Evolutionary conservation across 2,888 invertebrate genomes (phyloP).

Genomic region (Philonicus albiceps): DNA sequence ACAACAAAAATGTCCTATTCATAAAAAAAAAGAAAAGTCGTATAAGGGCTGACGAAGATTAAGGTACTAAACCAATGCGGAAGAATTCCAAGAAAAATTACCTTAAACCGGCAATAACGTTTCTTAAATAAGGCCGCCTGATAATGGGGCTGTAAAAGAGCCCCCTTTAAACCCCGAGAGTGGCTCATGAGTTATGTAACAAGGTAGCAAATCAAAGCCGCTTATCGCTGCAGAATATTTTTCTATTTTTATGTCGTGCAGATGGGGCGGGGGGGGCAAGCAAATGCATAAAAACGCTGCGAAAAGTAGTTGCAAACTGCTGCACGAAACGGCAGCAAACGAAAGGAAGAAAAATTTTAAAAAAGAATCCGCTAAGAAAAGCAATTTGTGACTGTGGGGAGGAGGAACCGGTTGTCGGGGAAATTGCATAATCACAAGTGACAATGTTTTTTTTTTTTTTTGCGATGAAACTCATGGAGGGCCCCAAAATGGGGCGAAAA

Average conservation of each 20-base stretch:
- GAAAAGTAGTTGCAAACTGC: background rate
- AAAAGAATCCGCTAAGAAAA: background rate
- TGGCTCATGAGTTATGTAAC: background rate
- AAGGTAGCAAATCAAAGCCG: background rate
- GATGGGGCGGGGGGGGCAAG: too few species aligned
- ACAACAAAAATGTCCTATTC: background rate
- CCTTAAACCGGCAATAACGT: background rate
- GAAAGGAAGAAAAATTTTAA: background rate
- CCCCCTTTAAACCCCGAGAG: background rate
- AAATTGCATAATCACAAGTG: conserved; percentile 18
- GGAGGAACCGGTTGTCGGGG: background rate
- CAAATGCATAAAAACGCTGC: background rate
- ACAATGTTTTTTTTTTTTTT: conserved; percentile 18
- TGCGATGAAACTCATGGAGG: background rate
- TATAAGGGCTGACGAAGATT: background rate
- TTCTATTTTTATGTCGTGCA: background rate
- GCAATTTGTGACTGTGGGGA: background rate
- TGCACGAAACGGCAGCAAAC: background rate
- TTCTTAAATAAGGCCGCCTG: background rate
- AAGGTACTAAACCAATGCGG: background rate
- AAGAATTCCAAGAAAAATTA: background rate
- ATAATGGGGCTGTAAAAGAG: background rate
- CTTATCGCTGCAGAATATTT: background rate
- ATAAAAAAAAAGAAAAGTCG: too few species aligned
- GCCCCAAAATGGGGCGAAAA: background rate